These are phyloP conservation scores for Silurus asotus DNA, from an alignment of 2,113 vertebrate genomes.

Conservation along the genomic window DNA sequence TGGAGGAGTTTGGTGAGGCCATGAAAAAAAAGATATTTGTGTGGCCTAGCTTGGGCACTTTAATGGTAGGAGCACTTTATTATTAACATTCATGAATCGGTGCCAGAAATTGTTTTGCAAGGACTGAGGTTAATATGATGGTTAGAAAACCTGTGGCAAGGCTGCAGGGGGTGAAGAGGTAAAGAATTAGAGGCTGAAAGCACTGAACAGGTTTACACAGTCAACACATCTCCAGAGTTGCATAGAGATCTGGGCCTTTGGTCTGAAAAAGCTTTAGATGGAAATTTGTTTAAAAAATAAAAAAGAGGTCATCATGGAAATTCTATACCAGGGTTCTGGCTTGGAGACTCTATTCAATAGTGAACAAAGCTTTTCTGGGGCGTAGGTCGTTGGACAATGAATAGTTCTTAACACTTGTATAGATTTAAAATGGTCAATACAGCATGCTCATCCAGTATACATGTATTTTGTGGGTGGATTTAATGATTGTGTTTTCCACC, in stretches of 20 bases:
- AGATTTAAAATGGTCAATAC: too few relatives aligned
- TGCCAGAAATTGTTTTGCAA: slow-evolving; percentile 1
- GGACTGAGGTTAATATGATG: neutral
- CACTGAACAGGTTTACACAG: neutral
- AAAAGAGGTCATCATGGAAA: neutral
- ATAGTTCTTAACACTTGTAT: neutral
- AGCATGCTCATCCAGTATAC: too few relatives aligned
- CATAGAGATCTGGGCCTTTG: neutral
- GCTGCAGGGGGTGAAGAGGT: neutral
- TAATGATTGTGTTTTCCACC: neutral
- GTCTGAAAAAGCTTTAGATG: too few relatives aligned
- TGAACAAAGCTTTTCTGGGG: neutral
- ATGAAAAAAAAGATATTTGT: neutral
- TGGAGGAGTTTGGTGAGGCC: neutral
- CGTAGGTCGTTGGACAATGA: neutral
- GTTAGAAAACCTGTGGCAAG: neutral
- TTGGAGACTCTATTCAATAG: neutral
- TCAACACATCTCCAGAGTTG: neutral
- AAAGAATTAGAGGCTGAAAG: neutral
- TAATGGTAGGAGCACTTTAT: neutral
- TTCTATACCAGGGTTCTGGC: neutral
- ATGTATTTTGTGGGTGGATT: too few relatives aligned
- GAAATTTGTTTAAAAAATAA: too few relatives aligned
- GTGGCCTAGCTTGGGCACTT: neutral
- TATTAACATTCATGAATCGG: neutral